These are phyloP conservation scores for Lacerta bilineata DNA, from an alignment of 2,797 vertebrate genomes.

Conservation along the genomic window DNA sequence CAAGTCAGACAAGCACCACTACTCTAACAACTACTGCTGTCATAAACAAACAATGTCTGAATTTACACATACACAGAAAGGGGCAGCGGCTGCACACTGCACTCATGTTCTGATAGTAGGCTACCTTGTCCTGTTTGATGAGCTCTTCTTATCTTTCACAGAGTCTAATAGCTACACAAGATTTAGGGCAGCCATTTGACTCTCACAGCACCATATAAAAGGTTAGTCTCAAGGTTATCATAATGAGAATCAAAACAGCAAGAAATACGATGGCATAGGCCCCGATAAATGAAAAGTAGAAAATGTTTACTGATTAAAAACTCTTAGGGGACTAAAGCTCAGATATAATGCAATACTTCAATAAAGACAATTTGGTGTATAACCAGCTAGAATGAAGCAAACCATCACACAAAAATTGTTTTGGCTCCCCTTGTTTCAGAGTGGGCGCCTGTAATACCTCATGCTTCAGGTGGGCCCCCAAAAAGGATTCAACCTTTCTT, in stretches of 20 bases:
- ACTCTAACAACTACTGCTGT: no score
- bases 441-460: neutral
- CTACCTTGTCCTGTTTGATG: neutral
- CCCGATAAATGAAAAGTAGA: constrained; percentile 24
- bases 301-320: constrained; percentile 13
- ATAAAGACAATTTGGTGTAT: neutral
- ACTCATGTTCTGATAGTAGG: neutral
- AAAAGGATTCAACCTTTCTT: neutral
- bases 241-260: neutral
- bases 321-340: neutral
- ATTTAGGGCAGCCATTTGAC: neutral
- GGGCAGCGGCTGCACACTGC: neutral
- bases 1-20: no score
- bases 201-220: neutral
- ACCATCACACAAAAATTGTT: neutral
- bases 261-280: neutral
- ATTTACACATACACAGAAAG: neutral
- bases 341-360: neutral
- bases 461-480: neutral
- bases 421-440: neutral
- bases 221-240: neutral
- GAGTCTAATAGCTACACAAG: neutral
- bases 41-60: neutral
- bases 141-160: constrained; percentile 32
- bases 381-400: constrained; percentile 7